Base-by-base conservation (phyloP, 2,113 vertebrate species). In the Boulengeromyrus knoepffleri region DNA sequence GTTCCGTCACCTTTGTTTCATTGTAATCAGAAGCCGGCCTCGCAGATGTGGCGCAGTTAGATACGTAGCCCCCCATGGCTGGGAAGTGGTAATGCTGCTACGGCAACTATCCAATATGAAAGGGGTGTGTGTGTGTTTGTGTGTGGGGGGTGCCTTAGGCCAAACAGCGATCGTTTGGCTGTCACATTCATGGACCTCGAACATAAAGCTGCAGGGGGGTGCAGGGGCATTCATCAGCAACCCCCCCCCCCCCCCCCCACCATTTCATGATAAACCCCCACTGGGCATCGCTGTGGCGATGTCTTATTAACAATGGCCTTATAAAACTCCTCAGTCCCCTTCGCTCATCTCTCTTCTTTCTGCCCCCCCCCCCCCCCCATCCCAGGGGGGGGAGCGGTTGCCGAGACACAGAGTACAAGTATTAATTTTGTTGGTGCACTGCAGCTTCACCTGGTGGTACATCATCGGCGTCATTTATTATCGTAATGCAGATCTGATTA, bases 351-450 rank as follows among this genome's bases (percentile, higher is more conserved):
- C 91, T 90, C 92, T 92, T 52, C 88, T 89, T 70, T 39, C 9
- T 24, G 17, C 2, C 70, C 8, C 3, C 7, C 2, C 70, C n/a
- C 4, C 5, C 7, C 27, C 58, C 15, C 5, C 3, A 90, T 91
- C 88, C 89, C 90, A 21, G 92, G 84, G 87, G 89, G 89, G 53
- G 1, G 19, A 21, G 19, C 19, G 0, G 53, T 56, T 86, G 87
- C 47, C 85, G 13, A 92, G 89, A 62, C 58, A 88, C 88, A 91
- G 91, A 91, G 91, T 93, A 93, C 93, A 92, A 94, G 92, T 94
- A 94, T 93, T 96, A 92, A 91, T 77, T 19, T 24, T 91, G 91
- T 90, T 94, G 91, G 92, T 95, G 94, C 93, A 93, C 92, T 94
- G 95, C 90, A 89, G 90, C 89, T 85, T 49, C 47, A 56, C 85